Percentiles rank a stretch among this genome's conserved stretches.
These are phyloP conservation scores for Malacoraja senta DNA, from an alignment of 2,797 vertebrate species.

Conservation along the genomic window DNA sequence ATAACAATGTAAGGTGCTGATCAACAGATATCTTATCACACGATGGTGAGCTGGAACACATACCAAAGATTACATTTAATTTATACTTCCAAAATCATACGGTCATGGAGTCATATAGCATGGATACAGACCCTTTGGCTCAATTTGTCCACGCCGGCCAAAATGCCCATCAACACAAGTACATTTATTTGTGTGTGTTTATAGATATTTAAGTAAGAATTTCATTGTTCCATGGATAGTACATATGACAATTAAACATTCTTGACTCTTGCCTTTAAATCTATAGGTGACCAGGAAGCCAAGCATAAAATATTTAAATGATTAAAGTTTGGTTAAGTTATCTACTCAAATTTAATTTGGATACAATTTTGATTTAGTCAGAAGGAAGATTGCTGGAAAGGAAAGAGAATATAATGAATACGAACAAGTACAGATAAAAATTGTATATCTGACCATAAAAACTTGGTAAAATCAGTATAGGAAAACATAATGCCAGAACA, in stretches of 20 bases:
- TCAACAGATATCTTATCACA: conserved; percentile 59
- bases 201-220: no score
- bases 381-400: neutral
- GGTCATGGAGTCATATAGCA: conserved; percentile 40
- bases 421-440: neutral
- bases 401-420: neutral
- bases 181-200: no score
- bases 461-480: no score
- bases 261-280: neutral
- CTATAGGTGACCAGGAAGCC: neutral
- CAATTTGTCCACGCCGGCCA: no score
- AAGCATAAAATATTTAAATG: neutral
- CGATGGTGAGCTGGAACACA: conserved; percentile 65
- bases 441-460: neutral
- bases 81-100: conserved; percentile 62
- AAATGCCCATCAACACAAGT: no score
- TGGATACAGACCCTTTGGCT: no score
- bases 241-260: neutral
- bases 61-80: conserved; percentile 69
- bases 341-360: neutral
- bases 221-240: no score
- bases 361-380: neutral
- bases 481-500: no score
- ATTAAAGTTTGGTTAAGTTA: conserved; percentile 10
- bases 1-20: conserved; percentile 78